Evolutionary conservation across 2,797 vertebrate genomes (phyloP).

Genomic region (Ctenochaetus hawaiiensis): DNA sequence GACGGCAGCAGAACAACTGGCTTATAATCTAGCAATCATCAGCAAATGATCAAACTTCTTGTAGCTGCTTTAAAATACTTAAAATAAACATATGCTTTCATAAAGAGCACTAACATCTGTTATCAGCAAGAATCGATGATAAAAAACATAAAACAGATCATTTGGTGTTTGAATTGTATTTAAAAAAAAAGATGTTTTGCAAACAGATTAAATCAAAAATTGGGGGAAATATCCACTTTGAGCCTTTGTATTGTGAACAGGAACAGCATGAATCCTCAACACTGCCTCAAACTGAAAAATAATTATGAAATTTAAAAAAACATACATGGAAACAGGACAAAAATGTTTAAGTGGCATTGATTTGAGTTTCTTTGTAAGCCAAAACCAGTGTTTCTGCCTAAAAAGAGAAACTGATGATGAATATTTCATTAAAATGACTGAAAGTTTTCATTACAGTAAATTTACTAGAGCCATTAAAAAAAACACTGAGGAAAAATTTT

Average conservation of each 20-base stretch:
- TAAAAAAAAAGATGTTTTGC: not conserved
- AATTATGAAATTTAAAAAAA: not conserved
- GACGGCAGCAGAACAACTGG: too few species aligned
- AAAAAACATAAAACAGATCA: not conserved
- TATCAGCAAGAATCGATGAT: not conserved
- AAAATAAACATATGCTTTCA: not conserved
- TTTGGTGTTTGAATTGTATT: not conserved
- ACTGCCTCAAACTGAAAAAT: not conserved
- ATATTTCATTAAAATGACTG: not conserved
- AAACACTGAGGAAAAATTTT: not conserved
- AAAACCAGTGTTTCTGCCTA: not conserved
- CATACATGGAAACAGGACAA: not conserved
- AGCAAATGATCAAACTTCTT: too few species aligned
- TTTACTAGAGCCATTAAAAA: not conserved
- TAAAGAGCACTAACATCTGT: not conserved
- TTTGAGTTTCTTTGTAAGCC: not conserved
- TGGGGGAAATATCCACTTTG: not conserved
- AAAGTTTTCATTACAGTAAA: not conserved
- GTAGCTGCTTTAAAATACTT: not conserved
- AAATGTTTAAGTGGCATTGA: not conserved
- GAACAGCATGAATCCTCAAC: conserved; percentile 9
- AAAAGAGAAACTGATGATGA: not conserved
- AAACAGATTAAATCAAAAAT: not conserved
- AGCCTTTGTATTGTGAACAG: not conserved
- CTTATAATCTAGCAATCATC: too few species aligned